Conservation (phyloP, 1,140 invertebrate genomes). For the Trichonephila clavata region DNA sequence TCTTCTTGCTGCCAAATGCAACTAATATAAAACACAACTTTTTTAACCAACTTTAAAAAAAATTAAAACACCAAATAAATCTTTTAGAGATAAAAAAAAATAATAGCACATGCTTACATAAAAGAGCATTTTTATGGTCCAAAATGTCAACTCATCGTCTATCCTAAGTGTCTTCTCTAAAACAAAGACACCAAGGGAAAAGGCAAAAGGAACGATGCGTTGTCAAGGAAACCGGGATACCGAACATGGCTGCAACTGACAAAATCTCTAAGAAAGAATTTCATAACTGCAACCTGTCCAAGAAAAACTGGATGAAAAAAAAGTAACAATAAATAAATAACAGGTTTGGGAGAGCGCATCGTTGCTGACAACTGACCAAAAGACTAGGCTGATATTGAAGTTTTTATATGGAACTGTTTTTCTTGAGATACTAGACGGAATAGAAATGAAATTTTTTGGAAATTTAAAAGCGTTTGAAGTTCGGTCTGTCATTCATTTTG, state of each 20-base stretch:
- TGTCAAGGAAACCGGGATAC: slow-evolving; percentile 18
- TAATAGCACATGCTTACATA: not conserved
- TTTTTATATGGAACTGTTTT: slow-evolving; percentile 43
- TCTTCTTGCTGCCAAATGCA: too few species aligned
- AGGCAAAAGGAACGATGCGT: not conserved
- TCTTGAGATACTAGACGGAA: not conserved
- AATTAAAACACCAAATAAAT: not conserved
- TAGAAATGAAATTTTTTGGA: too few species aligned
- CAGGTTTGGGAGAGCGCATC: slow-evolving; percentile 16
- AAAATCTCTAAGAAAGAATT: slow-evolving; percentile 46
- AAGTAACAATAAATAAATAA: slow-evolving; percentile 21
- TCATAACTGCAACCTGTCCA: slow-evolving; percentile 56
- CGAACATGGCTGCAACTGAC: slow-evolving; percentile 45
- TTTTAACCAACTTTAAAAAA: not conserved
- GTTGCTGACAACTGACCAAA: slow-evolving; percentile 44
- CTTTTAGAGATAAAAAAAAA: not conserved
- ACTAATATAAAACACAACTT: not conserved
- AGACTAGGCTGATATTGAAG: slow-evolving; percentile 41
- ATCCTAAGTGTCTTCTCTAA: slow-evolving; percentile 27
- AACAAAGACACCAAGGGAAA: not conserved
- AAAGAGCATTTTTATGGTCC: slow-evolving; percentile 34
- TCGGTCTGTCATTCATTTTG: not conserved
- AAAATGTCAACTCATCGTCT: slow-evolving; percentile 9
- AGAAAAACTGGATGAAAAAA: not conserved
- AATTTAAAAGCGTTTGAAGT: not conserved